Evolutionary conservation across 92 coral and sea anemone species (phyloP).

Genomic region (Phenganax marumi): DNA sequence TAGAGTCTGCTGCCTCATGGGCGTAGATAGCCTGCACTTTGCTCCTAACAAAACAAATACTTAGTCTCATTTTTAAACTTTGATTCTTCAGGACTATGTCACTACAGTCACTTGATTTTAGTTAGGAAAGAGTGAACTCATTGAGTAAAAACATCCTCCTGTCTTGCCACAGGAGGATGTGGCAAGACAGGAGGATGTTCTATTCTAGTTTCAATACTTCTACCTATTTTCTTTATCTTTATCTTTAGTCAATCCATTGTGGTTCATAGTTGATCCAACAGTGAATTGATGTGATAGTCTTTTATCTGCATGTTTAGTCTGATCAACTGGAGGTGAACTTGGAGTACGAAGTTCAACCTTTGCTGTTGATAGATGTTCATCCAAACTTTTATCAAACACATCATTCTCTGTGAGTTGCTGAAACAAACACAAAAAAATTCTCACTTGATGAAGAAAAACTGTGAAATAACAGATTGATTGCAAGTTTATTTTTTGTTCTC

Average conservation of each 20-base stretch:
- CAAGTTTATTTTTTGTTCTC: neutral
- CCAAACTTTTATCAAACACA: slow-evolving; percentile 31
- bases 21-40: slow-evolving; percentile 80
- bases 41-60: slow-evolving; percentile 39
- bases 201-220: neutral
- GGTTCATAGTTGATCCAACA: slow-evolving; percentile 15
- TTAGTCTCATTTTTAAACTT: neutral
- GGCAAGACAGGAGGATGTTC: too few species aligned
- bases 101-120: too few species aligned
- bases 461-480: too few species aligned
- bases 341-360: neutral
- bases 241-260: slow-evolving; percentile 6
- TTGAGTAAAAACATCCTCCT: too few species aligned
- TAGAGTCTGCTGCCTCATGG: slow-evolving; percentile 78
- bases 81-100: too few species aligned
- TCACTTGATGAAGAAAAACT: neutral
- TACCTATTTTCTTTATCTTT: slow-evolving; percentile 22
- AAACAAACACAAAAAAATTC: neutral
- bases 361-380: slow-evolving; percentile 17
- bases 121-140: too few species aligned
- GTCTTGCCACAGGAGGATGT: too few species aligned
- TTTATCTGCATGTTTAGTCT: neutral
- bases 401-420: slow-evolving; percentile 38
- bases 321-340: neutral
- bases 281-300: slow-evolving; percentile 28